Base-by-base conservation (phyloP, 2,113 vertebrate species). In the Carettochelys insculpta region DNA sequence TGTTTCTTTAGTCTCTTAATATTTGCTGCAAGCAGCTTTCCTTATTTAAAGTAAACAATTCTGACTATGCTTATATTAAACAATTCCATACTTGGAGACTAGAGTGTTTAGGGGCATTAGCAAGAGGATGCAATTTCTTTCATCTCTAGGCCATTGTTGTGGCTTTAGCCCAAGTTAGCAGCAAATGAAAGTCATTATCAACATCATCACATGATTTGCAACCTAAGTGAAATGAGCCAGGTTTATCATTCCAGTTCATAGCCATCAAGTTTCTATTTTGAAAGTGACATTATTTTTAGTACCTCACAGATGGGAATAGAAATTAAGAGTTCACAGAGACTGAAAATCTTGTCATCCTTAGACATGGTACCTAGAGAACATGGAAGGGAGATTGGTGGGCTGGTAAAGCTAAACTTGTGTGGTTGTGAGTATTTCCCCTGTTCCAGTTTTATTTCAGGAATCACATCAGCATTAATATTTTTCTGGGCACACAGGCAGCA, bases 11-110 rank as follows among this genome's bases (percentile, higher is more conserved):
- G 22, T 83, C 90, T 89, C 20, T 7, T 83, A 6, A 90, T 85
- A 61, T 83, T 89, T 86, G 58, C 5, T 2, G 17, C 87, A 76
- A 38, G 29, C 20, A n/a, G 31, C 17, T 65, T 65, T 65, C 34
- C 34, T 65, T 65, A 87, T 90, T 83, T 89, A 54, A 89, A 93
- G 85, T 20, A 83, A 13, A 87, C 29, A 5, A 12, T 83, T 88
- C 56, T 54, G 13, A 43, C 73, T 51, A n/a, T 25, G 31, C 68
- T 85, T 38, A 61, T 27, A 79, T 71, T n/a, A 2, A 89, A 85
- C 50, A 3, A 52, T 48, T 29, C 47, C 29, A 45, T 6, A 3
- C 83, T 2, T 6, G 8, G 20, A 77, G 8, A 11, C 65, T 71
- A 14, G 24, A 43, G 25, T 11, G 24, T 43, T 27, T 25, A 71